Percentiles rank a stretch among this genome's conserved stretches.
phyloP scores from a whole-genome alignment of 37 sponge, comb jelly and placozoan species.

The Bolinopsis microptera region DNA sequence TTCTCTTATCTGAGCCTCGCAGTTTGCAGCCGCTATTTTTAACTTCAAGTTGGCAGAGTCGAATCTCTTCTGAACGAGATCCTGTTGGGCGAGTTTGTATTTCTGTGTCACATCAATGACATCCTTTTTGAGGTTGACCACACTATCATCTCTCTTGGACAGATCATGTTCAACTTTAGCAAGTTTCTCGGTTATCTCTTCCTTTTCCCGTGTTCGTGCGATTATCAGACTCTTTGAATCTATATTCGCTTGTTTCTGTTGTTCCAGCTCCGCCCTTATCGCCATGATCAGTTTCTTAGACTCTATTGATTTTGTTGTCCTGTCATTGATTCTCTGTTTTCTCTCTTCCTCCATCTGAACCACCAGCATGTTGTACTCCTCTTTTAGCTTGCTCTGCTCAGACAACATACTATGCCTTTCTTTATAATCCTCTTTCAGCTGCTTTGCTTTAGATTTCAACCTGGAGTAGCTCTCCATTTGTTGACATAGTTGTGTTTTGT shows the following conservation, averaged over 20 bases:
- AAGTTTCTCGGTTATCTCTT: neutral
- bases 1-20: neutral
- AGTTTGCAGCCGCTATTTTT: neutral
- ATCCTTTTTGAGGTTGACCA: neutral
- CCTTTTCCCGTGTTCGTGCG: slow-evolving; percentile 2
- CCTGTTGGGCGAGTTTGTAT: neutral
- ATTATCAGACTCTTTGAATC: neutral
- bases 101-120: neutral
- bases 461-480: neutral
- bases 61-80: neutral
- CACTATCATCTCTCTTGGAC: neutral
- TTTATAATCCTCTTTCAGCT: slow-evolving; percentile 23
- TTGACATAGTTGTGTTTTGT: neutral
- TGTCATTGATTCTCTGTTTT: neutral
- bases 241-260: neutral
- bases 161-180: neutral
- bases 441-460: neutral
- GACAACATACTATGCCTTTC: neutral
- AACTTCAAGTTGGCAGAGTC: slow-evolving; percentile 5
- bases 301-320: neutral
- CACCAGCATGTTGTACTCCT: neutral
- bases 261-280: slow-evolving; percentile 27
- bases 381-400: slow-evolving; percentile 1
- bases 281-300: slow-evolving; percentile 35
- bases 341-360: slow-evolving; percentile 21